Percentiles rank a stretch among this genome's conserved stretches.
These are phyloP conservation scores for Anser cygnoides DNA, from an alignment of 2,113 vertebrate species.

Conservation along the genomic window DNA sequence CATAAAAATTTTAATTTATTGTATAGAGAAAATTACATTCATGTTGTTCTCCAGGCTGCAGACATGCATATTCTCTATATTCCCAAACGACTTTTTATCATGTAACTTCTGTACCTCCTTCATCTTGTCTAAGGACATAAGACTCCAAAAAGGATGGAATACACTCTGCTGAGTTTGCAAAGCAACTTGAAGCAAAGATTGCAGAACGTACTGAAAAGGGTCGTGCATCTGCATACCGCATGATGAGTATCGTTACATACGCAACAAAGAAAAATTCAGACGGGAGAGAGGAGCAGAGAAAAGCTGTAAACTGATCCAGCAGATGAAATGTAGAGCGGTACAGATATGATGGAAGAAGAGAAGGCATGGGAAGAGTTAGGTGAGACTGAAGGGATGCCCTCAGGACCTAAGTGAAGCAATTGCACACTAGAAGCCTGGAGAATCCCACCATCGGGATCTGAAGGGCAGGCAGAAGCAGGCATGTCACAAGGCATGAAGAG, in stretches of 20 bases:
- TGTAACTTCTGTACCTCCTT: neutral
- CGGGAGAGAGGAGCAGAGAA: neutral
- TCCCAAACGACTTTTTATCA: neutral
- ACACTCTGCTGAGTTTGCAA: constrained; percentile 6
- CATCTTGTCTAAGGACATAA: neutral
- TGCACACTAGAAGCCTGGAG: neutral
- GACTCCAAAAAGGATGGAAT: neutral
- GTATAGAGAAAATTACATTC: neutral
- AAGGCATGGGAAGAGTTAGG: neutral
- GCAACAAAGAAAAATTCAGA: constrained; percentile 2
- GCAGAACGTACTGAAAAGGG: neutral
- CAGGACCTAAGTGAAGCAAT: neutral
- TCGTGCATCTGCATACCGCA: neutral
- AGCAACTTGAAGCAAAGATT: neutral
- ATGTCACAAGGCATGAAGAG: rapidly evolving
- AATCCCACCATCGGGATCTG: neutral
- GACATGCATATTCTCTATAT: rapidly evolving
- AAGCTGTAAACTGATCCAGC: neutral
- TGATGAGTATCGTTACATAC: neutral
- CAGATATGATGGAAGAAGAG: neutral
- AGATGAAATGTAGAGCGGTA: neutral
- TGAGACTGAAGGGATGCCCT: neutral
- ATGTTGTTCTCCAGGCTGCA: neutral
- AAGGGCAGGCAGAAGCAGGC: neutral
- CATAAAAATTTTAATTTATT: neutral